Conservation (phyloP, 2,888 invertebrate species). For the Alentia gelatinosa region DNA sequence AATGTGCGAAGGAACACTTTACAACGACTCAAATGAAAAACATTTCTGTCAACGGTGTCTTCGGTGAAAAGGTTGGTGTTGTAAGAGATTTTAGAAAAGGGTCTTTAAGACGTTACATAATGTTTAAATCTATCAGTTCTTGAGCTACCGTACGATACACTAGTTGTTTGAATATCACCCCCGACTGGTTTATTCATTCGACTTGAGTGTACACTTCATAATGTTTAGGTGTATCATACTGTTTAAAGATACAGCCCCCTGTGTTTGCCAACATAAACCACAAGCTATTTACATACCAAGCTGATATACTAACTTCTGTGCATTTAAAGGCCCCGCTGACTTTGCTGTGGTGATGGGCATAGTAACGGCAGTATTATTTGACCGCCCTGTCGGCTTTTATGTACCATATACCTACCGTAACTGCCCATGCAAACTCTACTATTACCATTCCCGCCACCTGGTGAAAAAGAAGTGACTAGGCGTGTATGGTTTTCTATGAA, state of each 20-base stretch:
- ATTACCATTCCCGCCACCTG: no score
- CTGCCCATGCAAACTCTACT: no score
- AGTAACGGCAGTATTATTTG: background rate
- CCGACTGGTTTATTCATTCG: background rate
- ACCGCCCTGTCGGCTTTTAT: background rate
- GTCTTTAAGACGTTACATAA: background rate
- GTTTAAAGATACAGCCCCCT: background rate
- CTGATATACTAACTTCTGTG: background rate
- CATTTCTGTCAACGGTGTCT: conserved; percentile 75
- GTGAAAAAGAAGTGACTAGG: no score
- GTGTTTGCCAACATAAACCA: background rate
- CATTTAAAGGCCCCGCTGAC: background rate
- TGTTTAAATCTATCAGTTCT: background rate
- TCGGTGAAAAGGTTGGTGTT: conserved; percentile 73
- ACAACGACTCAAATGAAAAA: conserved; percentile 74
- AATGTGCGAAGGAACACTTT: conserved; percentile 75
- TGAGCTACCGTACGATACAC: background rate
- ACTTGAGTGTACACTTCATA: background rate
- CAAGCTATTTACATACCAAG: background rate
- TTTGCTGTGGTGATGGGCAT: background rate
- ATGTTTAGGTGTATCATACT: background rate
- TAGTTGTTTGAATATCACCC: background rate
- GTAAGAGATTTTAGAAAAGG: background rate
- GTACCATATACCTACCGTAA: no score
- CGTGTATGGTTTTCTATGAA: no score